A percentile compares a stretch with the other conserved stretches of the same genome.
phyloP scores from a whole-genome alignment of 1,140 invertebrate genomes.

The Drosophila aff. region DNA sequence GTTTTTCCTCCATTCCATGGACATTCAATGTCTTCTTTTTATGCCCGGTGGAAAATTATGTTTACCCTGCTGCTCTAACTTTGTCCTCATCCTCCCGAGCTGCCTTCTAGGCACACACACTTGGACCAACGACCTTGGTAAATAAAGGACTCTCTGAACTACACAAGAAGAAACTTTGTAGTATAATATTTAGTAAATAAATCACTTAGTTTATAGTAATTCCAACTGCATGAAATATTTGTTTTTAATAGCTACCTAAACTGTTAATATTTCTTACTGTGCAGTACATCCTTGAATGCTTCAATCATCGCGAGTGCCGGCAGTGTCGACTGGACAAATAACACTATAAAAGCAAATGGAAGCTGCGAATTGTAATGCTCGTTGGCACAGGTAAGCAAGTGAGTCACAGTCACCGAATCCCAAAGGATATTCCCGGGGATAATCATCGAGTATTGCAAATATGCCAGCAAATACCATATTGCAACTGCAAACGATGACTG shows the following conservation, averaged over 20 bases:
- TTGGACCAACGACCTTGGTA: conserved; percentile 22
- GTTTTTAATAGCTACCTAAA: background rate
- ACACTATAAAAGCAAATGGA: conserved; percentile 1
- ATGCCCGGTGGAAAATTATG: conserved; percentile 64
- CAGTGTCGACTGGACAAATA: conserved; percentile 34
- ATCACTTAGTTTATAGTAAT: background rate
- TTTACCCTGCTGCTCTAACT: conserved; percentile 69
- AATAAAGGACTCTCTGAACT: conserved; percentile 16
- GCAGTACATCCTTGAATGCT: conserved; percentile 2
- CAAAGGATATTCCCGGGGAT: conserved; percentile 27
- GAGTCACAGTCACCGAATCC: background rate
- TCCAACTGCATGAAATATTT: background rate
- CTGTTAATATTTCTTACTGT: background rate
- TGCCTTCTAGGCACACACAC: conserved; percentile 17
- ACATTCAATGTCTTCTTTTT: conserved; percentile 42
- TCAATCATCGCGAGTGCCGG: background rate
- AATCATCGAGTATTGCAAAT: conserved; percentile 36
- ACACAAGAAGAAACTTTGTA: conserved; percentile 2
- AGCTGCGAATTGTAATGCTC: conserved; percentile 30
- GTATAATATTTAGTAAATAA: background rate
- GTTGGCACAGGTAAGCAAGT: conserved; percentile 24
- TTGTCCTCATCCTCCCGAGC: conserved; percentile 29
- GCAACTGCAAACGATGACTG: conserved; percentile 21
- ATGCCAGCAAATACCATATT: conserved; percentile 4
- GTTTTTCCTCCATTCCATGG: conserved; percentile 12